These are phyloP conservation scores for Platerodrilus igneus DNA, from an alignment of 2,888 invertebrate genomes.

Conservation along the genomic window DNA sequence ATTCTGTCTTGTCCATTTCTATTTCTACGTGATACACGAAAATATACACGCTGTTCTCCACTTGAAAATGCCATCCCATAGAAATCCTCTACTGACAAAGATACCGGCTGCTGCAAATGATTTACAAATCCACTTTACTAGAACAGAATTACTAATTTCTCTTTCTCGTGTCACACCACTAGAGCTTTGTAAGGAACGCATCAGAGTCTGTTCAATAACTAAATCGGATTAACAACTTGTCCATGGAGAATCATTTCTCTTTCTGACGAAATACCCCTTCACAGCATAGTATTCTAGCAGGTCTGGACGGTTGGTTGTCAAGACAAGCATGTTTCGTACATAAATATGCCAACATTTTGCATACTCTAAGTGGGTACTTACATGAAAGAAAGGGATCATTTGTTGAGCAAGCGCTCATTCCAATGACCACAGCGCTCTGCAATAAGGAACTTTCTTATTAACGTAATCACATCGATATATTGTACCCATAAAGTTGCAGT, in stretches of 20 bases:
- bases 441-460: constrained; percentile 17
- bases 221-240: constrained; percentile 19
- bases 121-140: too few relatives aligned
- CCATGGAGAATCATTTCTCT: constrained; percentile 13
- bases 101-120: too few relatives aligned
- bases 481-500: constrained; percentile 19
- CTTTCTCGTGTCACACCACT: constrained; percentile 15
- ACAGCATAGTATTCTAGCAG: constrained; percentile 12
- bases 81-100: too few relatives aligned
- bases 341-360: constrained; percentile 20
- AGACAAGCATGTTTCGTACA: constrained; percentile 13
- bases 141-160: constrained; percentile 10
- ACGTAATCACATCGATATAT: constrained; percentile 11
- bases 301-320: constrained; percentile 2
- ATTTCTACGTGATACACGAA: constrained; percentile 15
- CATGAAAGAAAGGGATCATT: constrained; percentile 20
- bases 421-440: constrained; percentile 16
- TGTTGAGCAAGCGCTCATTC: constrained; percentile 16
- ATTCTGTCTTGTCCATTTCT: constrained; percentile 4
- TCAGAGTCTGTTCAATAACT: constrained; percentile 13
- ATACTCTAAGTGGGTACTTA: constrained; percentile 16
- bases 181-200: constrained; percentile 8
- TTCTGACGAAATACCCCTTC: constrained; percentile 17
- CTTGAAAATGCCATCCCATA: constrained; percentile 12
- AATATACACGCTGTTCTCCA: constrained; percentile 22